phyloP scores from a whole-genome alignment of 2,113 vertebrate genomes.

The Pachycephala philippinensis region DNA sequence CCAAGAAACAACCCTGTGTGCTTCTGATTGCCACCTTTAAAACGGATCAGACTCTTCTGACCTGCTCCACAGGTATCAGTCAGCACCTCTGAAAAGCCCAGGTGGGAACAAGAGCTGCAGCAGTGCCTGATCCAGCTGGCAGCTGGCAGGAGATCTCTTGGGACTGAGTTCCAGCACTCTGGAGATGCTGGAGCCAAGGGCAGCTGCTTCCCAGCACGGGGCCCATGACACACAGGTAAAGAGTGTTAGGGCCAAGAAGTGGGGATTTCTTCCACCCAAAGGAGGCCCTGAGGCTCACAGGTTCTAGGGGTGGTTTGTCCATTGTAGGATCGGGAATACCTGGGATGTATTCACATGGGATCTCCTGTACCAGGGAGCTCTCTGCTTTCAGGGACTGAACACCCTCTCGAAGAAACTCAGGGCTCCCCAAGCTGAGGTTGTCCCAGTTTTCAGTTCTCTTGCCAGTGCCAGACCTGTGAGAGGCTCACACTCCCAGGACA shows the following conservation, averaged over 20 bases:
- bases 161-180: neutral
- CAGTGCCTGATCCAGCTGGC: neutral
- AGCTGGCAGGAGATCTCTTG: neutral
- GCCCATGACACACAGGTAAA: rapidly evolving
- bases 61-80: neutral
- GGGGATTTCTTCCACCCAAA: neutral
- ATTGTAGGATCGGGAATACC: rapidly evolving
- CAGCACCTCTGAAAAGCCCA: neutral
- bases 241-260: neutral
- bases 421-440: neutral
- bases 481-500: neutral
- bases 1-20: neutral
- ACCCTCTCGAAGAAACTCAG: neutral
- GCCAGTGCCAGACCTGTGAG: neutral
- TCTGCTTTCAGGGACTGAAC: neutral
- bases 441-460: neutral
- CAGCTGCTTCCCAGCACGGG: neutral
- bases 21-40: neutral
- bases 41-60: neutral
- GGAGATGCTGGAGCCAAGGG: neutral
- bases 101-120: neutral
- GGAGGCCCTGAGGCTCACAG: neutral
- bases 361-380: neutral
- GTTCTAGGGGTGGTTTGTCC: neutral
- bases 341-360: neutral